Evolutionary conservation across 1,140 invertebrate genomes (phyloP).

Genomic region (Drosophila bifasciata): DNA sequence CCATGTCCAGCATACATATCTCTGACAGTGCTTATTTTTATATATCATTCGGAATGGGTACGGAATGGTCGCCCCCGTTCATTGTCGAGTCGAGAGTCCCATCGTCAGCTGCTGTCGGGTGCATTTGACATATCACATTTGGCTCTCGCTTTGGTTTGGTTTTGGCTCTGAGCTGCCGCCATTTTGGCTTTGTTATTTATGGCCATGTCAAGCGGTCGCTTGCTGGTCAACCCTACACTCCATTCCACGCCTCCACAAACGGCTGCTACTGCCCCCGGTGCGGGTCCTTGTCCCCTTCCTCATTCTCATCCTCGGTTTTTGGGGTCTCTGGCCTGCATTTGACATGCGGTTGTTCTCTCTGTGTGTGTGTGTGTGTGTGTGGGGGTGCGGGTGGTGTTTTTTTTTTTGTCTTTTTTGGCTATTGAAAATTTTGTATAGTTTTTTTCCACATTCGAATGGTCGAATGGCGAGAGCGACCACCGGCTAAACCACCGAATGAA

Average conservation of each 20-base stretch:
- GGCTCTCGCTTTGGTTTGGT: constrained; percentile 48
- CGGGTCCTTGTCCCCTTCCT: constrained; percentile 1
- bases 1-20: constrained; percentile 30
- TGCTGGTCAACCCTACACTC: constrained; percentile 61
- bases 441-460: no score
- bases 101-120: constrained; percentile 53
- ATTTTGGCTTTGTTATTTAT: constrained; percentile 82
- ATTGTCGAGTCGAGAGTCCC: constrained; percentile 40
- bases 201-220: constrained; percentile 71
- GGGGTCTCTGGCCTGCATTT: constrained; percentile 70
- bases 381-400: no score
- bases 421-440: constrained; percentile 26
- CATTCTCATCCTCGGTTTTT: not conserved
- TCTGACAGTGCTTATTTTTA: constrained; percentile 37
- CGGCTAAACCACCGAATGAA: not conserved
- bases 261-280: not conserved
- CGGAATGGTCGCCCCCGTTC: no score
- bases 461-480: constrained; percentile 6
- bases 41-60: constrained; percentile 11
- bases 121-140: constrained; percentile 81
- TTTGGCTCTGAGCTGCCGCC: constrained; percentile 60
- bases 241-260: constrained; percentile 18
- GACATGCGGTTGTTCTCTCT: constrained; percentile 65
- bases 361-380: constrained; percentile 17
- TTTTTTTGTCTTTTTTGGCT: constrained; percentile 4